Conservation (phyloP, 2,797 vertebrate species). For the Remorina albescens region DNA sequence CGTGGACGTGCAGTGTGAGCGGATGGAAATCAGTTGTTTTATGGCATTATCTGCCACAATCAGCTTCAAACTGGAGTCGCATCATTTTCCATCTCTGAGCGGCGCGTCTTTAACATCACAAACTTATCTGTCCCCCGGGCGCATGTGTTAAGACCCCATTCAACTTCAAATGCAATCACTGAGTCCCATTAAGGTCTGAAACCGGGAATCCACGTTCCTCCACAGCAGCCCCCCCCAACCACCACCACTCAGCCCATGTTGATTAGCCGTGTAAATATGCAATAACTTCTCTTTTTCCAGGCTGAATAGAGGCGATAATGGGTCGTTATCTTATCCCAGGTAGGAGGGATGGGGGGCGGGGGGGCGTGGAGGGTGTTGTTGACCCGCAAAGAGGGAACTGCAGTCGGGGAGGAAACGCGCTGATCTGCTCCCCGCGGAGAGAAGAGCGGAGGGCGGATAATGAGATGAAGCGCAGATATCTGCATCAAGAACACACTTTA, state of each 20-base stretch:
- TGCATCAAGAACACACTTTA: slow-evolving; percentile 29
- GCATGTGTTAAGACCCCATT: slow-evolving; percentile 48
- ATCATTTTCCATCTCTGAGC: slow-evolving; percentile 13
- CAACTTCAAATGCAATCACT: slow-evolving; percentile 70
- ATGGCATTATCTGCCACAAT: slow-evolving; percentile 23
- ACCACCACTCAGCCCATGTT: slow-evolving; percentile 61
- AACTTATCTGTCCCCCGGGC: slow-evolving; percentile 47
- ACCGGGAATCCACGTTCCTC: slow-evolving; percentile 73
- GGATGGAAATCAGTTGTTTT: slow-evolving; percentile 35
- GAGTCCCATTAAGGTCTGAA: slow-evolving; percentile 64
- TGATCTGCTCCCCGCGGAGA: slow-evolving; percentile 83
- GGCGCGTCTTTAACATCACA: slow-evolving; percentile 47
- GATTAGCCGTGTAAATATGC: slow-evolving; percentile 77
- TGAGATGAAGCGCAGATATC: slow-evolving; percentile 56
- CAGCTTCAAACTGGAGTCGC: slow-evolving; percentile 17
- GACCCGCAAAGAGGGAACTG: slow-evolving; percentile 74
- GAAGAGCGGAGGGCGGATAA: slow-evolving; percentile 63
- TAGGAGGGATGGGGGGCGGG: slow-evolving; percentile 70
- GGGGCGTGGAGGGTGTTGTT: slow-evolving; percentile 30
- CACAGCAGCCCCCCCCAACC: slow-evolving; percentile 31
- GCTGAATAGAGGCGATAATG: slow-evolving; percentile 79
- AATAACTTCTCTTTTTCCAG: slow-evolving; percentile 64
- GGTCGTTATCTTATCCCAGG: slow-evolving; percentile 77
- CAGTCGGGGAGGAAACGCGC: slow-evolving; percentile 78
- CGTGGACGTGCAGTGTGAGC: not conserved